phyloP scores from a whole-genome alignment of 2,113 vertebrate species.

The Festucalex cinctus region DNA sequence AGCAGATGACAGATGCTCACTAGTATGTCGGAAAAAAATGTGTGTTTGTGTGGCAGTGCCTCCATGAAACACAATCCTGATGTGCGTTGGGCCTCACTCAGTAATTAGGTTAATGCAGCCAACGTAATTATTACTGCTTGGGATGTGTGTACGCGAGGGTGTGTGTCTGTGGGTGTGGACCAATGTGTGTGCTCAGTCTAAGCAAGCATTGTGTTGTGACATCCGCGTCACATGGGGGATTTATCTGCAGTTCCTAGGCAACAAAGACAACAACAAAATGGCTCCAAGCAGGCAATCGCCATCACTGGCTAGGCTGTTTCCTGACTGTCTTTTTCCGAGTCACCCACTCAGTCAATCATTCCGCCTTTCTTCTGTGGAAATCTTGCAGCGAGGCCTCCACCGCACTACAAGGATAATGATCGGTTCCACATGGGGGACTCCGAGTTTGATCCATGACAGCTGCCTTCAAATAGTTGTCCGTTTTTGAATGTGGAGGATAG shows the following conservation, averaged over 20 bases:
- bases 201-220: conserved; percentile 49
- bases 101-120: conserved; percentile 72
- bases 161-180: conserved; percentile 9
- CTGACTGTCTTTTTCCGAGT: conserved; percentile 33
- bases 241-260: conserved; percentile 48
- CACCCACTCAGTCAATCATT: background rate
- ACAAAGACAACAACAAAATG: conserved; percentile 10
- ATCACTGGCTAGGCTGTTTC: conserved; percentile 10
- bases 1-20: conserved; percentile 51
- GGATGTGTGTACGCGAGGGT: conserved; percentile 9
- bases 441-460: conserved; percentile 24
- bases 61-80: conserved; percentile 53
- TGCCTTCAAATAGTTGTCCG: conserved; percentile 2
- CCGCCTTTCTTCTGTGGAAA: conserved; percentile 22
- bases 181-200: background rate
- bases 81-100: conserved; percentile 30
- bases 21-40: conserved; percentile 21
- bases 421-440: conserved; percentile 2
- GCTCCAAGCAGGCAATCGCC: conserved; percentile 4
- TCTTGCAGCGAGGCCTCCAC: conserved; percentile 21
- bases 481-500: no score
- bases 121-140: conserved; percentile 42
- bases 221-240: conserved; percentile 63
- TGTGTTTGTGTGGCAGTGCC: conserved; percentile 10
- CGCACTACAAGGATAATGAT: conserved; percentile 26